Percentiles rank a stretch among this genome's conserved stretches.
Conservation (phyloP, 2,797 vertebrate genomes). For the Anniella stebbinsi region DNA sequence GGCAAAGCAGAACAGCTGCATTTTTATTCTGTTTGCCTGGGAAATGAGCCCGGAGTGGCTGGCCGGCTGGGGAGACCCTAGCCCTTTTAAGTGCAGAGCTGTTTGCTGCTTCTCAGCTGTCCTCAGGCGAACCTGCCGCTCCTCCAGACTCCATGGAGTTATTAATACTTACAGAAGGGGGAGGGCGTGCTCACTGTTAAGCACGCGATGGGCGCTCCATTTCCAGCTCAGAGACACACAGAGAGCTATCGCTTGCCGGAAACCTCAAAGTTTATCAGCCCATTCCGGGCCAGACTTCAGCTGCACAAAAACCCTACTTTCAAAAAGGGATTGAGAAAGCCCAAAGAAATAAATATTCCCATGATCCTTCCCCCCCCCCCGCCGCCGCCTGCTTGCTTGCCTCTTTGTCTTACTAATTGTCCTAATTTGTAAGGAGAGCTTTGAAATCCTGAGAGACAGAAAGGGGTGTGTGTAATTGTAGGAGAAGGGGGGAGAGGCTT, state of each 20-base stretch:
- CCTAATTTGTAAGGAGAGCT: not conserved
- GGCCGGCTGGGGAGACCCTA: not conserved
- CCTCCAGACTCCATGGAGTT: slow-evolving; percentile 79
- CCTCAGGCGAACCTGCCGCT: slow-evolving; percentile 83
- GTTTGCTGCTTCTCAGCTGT: slow-evolving; percentile 1
- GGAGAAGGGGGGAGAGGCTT: no score
- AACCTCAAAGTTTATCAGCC: not conserved
- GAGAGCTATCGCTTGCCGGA: not conserved
- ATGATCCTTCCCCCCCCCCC: not conserved
- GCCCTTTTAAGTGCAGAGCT: slow-evolving; percentile 33
- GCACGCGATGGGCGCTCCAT: slow-evolving; percentile 80
- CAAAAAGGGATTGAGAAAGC: not conserved
- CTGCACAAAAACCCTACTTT: not conserved
- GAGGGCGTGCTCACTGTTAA: slow-evolving; percentile 72
- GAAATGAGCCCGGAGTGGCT: not conserved
- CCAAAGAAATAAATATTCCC: no score
- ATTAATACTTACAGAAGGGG: slow-evolving; percentile 85
- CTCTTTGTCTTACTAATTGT: no score
- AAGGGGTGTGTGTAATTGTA: not conserved
- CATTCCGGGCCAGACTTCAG: not conserved
- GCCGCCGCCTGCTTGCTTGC: no score
- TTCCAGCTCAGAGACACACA: slow-evolving; percentile 48
- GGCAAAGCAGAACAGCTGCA: not conserved
- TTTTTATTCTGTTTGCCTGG: no score
- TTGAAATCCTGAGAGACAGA: no score